phyloP scores from a whole-genome alignment of 2,888 invertebrate genomes.

The Ptychoptera contaminata region DNA sequence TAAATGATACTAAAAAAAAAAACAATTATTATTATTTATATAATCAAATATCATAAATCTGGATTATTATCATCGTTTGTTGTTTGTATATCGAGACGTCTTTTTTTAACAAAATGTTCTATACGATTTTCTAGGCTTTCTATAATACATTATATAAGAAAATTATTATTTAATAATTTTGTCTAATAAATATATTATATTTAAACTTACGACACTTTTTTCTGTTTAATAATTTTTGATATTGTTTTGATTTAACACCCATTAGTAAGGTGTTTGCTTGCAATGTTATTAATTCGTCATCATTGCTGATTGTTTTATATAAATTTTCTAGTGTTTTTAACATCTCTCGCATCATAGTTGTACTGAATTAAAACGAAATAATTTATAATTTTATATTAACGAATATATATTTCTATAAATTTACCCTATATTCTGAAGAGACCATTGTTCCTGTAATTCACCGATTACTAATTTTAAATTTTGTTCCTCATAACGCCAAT shows the following conservation, averaged over 20 bases:
- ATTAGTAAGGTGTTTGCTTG: conserved; percentile 47
- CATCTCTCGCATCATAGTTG: conserved; percentile 39
- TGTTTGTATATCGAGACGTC: conserved; percentile 25
- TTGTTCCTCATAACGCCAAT: conserved; percentile 42
- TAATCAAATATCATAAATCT: too few relatives aligned
- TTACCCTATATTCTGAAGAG: conserved; percentile 54
- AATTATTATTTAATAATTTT: conserved; percentile 5
- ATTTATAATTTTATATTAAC: conserved; percentile 1
- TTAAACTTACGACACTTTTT: conserved; percentile 57
- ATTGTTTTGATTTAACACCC: conserved; percentile 49
- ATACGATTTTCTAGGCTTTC: conserved; percentile 70
- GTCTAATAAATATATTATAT: neutral
- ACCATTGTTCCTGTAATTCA: conserved; percentile 62
- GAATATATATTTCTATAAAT: conserved; percentile 15
- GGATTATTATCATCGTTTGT: too few relatives aligned
- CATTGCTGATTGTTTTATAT: conserved; percentile 13
- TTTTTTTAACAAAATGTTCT: conserved; percentile 55
- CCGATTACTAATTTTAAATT: conserved; percentile 43
- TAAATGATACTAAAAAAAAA: too few relatives aligned
- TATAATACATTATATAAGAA: conserved; percentile 42
- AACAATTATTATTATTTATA: too few relatives aligned
- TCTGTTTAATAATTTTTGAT: conserved; percentile 58
- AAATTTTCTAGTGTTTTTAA: conserved; percentile 33
- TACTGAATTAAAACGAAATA: conserved; percentile 22
- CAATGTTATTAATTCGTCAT: conserved; percentile 19